Evolutionary conservation across 2,797 vertebrate species (phyloP).

Genomic region (Alosa sapidissima): DNA sequence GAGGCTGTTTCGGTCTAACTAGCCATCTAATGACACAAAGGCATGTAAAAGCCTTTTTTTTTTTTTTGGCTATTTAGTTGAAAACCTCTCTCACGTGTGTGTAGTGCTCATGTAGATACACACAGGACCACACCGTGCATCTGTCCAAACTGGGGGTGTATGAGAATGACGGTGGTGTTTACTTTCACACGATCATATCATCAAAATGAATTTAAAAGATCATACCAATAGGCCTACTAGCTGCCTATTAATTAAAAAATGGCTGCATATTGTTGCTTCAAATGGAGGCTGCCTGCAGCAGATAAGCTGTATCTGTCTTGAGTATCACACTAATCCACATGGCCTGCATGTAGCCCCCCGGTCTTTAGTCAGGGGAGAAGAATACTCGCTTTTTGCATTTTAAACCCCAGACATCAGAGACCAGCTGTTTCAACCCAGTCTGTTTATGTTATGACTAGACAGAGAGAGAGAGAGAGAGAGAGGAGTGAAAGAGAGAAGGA

Average conservation of each 20-base stretch:
- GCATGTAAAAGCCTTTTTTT: no score
- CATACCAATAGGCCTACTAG: no score
- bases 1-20: no score
- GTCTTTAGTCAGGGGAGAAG: neutral
- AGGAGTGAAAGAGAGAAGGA: neutral
- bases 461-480: neutral
- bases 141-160: no score
- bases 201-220: no score
- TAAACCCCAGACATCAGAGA: neutral
- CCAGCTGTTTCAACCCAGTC: neutral
- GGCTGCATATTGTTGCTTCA: neutral
- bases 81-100: no score
- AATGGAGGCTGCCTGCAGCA: neutral
- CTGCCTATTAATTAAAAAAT: neutral
- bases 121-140: no score
- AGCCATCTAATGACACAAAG: no score
- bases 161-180: no score
- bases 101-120: no score
- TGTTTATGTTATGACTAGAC: slow-evolving; percentile 19
- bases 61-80: no score
- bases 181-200: no score
- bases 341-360: neutral
- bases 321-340: neutral
- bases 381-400: neutral
- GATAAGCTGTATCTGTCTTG: neutral